Evolutionary conservation across 2,888 invertebrate species (phyloP).

Genomic region (Nipponacmea schrenckii): DNA sequence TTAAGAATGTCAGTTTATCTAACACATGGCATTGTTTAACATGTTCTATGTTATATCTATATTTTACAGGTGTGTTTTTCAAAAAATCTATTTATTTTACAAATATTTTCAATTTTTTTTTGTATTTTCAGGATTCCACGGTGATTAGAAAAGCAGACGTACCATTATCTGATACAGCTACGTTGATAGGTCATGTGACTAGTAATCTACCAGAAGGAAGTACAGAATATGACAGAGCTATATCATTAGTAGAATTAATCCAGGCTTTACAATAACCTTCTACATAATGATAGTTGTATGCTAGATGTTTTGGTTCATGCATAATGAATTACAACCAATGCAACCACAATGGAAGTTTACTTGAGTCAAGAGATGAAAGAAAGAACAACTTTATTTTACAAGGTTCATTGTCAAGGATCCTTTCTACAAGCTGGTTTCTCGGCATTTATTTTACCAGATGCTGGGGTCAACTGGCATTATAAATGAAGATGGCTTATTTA

Average conservation of each 20-base stretch:
- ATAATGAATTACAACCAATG: too few relatives aligned
- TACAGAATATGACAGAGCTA: conserved; percentile 67
- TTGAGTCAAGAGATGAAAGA: neutral
- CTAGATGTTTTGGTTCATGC: too few relatives aligned
- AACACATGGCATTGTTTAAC: too few relatives aligned
- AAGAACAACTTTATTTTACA: neutral
- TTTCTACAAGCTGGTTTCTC: too few relatives aligned
- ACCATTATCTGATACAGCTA: conserved; percentile 60
- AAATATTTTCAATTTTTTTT: neutral
- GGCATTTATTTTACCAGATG: too few relatives aligned
- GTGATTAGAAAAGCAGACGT: conserved; percentile 57
- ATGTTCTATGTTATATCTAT: too few relatives aligned
- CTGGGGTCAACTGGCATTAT: too few relatives aligned
- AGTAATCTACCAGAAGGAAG: conserved; percentile 68
- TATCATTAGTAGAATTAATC: conserved; percentile 59
- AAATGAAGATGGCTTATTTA: too few relatives aligned
- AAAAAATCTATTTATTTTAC: neutral
- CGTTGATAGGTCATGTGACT: conserved; percentile 66
- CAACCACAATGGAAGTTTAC: neutral
- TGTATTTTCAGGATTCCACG: conserved; percentile 58
- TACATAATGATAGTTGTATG: too few relatives aligned
- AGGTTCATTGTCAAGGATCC: too few relatives aligned
- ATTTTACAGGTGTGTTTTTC: neutral
- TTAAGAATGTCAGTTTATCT: too few relatives aligned
- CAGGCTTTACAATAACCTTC: conserved; percentile 31